Base-by-base conservation (phyloP, 2,888 invertebrate genomes). In the Vanessa cardui region DNA sequence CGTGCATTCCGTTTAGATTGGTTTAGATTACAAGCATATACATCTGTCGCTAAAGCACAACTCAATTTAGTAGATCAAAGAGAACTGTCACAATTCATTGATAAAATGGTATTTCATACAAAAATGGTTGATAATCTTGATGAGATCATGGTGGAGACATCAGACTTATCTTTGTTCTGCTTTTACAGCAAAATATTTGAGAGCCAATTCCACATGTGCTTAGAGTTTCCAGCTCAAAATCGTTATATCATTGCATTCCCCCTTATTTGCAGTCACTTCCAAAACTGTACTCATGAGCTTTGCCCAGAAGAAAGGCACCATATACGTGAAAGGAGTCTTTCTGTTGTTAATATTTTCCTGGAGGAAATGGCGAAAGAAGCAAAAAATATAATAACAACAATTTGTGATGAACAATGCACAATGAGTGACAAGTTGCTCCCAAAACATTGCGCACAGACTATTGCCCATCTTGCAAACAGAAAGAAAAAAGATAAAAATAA, bases 341-440 rank as follows among this genome's bases (percentile, higher is more conserved):
- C 98, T 39, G 97, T 99, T 52, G 99, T 99, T 0, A 99, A 99
- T 81, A 97, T 98, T 94, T 99, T 98, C 84, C 92, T 99, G 66
- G 99, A 99, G 84, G 99, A 99, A 92, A 99, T 99, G 97, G 98
- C 99, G 0, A 99, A 99, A 86, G 99, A 99, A 87, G 98, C 98
- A 0, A 99, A 99, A 86, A 99, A 99, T 84, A 99, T 99, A 49
- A 98, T 99, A 58, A 99, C 99, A 1, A 98, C 99, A 6, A 98
- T 99, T 80, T 99, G 99, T 90, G 99, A 99, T 87, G 99, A 99
- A 81, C 99, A 99, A 82, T 98, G 99, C 84, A 97, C 97, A 73
- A 96, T 99, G 95, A 97, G 98, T 80, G 99, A 99, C 83, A 97
- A 98, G 87, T 89, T 99, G 26, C 89, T 99, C 72, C 98, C 99